Conservation (phyloP, 2,797 vertebrate species). For the Malacoctenus gilli region DNA sequence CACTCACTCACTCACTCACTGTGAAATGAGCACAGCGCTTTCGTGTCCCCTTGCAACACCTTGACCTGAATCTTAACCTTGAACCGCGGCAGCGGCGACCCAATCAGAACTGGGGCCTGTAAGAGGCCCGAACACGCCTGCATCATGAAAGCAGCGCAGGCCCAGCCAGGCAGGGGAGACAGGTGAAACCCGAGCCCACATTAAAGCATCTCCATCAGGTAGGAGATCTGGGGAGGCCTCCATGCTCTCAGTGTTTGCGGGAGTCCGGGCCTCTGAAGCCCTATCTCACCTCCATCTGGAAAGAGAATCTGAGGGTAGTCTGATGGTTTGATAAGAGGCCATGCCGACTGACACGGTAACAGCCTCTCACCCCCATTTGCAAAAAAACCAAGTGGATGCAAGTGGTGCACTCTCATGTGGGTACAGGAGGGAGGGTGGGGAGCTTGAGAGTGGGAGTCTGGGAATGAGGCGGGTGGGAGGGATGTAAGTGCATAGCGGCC, state of each 20-base stretch:
- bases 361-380: slow-evolving; percentile 69
- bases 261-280: slow-evolving; percentile 79
- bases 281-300: slow-evolving; percentile 85
- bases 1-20: slow-evolving; percentile 36
- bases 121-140: slow-evolving; percentile 55
- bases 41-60: slow-evolving; percentile 52
- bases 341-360: slow-evolving; percentile 75
- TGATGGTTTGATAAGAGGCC: slow-evolving; percentile 79
- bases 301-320: slow-evolving; percentile 83
- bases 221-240: slow-evolving; percentile 75
- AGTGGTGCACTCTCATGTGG: slow-evolving; percentile 55
- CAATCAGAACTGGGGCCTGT: slow-evolving; percentile 39
- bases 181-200: slow-evolving; percentile 77
- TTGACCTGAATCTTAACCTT: slow-evolving; percentile 61
- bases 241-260: slow-evolving; percentile 75
- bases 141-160: slow-evolving; percentile 68
- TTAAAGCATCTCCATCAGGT: slow-evolving; percentile 80
- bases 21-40: slow-evolving; percentile 14
- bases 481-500: slow-evolving; percentile 33
- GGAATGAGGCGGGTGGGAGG: not conserved
- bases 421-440: slow-evolving; percentile 39
- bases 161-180: slow-evolving; percentile 74
- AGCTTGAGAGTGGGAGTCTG: slow-evolving; percentile 8
- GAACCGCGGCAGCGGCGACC: slow-evolving; percentile 40
- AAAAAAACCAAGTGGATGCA: slow-evolving; percentile 51